A percentile compares a stretch with the other conserved stretches of the same genome.
Conservation (phyloP, 2,113 vertebrate species). For the Chitala chitala region DNA sequence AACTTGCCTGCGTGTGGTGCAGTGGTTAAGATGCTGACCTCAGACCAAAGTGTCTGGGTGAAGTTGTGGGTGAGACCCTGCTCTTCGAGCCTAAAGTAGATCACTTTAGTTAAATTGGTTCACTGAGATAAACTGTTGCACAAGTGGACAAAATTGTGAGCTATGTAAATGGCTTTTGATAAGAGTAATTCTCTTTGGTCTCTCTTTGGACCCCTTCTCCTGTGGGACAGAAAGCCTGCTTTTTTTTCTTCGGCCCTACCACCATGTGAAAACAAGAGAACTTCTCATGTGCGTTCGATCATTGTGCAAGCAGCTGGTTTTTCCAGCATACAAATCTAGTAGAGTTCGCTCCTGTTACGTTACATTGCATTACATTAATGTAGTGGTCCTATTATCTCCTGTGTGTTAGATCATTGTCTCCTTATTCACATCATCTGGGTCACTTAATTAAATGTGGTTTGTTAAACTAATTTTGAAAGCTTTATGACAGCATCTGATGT, state of each 20-base stretch:
- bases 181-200: not conserved
- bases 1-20: not conserved
- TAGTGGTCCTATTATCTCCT: not conserved
- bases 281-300: not conserved
- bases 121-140: not conserved
- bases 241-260: not conserved
- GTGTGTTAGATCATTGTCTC: not conserved
- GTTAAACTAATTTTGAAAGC: constrained; percentile 1
- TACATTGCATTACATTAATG: no score
- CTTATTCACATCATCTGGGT: not conserved
- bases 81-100: not conserved
- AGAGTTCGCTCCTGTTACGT: not conserved
- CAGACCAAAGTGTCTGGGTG: not conserved
- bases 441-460: not conserved
- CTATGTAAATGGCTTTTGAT: not conserved
- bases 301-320: not conserved
- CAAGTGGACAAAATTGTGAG: not conserved
- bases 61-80: not conserved
- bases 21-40: no score
- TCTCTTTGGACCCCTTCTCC: not conserved
- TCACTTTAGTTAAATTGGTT: not conserved
- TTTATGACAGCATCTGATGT: not conserved
- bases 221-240: not conserved
- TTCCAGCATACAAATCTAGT: not conserved
- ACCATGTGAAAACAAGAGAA: not conserved